Evolutionary conservation across 2,888 invertebrate genomes (phyloP).

Genomic region (Alsophila aescularia): DNA sequence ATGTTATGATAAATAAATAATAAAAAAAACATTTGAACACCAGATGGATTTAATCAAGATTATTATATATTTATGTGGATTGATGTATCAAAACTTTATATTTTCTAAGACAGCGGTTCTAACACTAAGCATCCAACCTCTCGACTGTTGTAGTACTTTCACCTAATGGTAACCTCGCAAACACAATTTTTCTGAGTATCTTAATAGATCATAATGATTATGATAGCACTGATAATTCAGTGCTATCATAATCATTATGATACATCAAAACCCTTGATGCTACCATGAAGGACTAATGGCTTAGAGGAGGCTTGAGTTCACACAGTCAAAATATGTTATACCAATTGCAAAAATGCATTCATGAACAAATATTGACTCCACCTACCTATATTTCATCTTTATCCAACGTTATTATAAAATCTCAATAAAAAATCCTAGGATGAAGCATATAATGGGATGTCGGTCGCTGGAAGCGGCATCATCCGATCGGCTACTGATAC

Average conservation of each 20-base stretch:
- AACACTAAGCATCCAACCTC: no score
- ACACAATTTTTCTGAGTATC: no score
- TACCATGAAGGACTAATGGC: no score
- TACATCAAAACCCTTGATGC: no score
- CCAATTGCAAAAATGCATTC: background rate
- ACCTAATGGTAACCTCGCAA: no score
- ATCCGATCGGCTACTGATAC: constrained; percentile 63
- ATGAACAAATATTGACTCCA: constrained; percentile 19
- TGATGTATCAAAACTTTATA: no score
- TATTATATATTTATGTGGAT: background rate
- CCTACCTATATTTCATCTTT: constrained; percentile 9
- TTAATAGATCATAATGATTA: no score
- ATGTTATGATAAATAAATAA: constrained; percentile 2
- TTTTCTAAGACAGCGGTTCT: no score
- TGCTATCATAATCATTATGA: no score
- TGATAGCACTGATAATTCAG: background rate
- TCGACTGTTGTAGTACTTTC: no score
- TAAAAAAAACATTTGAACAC: background rate
- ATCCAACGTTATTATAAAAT: constrained; percentile 32
- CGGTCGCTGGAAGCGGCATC: constrained; percentile 48
- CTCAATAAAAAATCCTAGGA: constrained; percentile 42
- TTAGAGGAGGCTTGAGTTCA: no score
- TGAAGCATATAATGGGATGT: constrained; percentile 49
- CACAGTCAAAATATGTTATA: no score
- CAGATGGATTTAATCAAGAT: constrained; percentile 3